Evolutionary conservation across 2,888 invertebrate genomes (phyloP), one percentile per base, ranked within the genome.

Genomic region (Nomada ferruginata): DNA sequence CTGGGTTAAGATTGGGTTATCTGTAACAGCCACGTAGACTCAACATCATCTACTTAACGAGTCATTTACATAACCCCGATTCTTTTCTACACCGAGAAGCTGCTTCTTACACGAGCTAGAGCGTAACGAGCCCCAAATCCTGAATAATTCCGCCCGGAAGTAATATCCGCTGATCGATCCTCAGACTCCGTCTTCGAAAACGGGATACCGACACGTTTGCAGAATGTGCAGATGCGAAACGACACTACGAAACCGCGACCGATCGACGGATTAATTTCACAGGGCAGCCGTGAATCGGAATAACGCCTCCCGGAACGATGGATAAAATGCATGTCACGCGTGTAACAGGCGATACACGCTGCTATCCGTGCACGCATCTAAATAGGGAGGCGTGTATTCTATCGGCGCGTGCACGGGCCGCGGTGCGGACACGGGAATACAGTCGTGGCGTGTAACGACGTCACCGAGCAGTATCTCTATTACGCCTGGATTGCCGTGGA

Each of bases 401-500:
- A 79, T 84, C 70, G 78, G 36, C 64, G 74, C 53, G 73, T 66
- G 60, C 29, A 64, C 63, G 53, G 42, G 11, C 55, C 61, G 81
- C 44, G 61, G 59, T 15, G 11, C 36, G 36, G 36, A 55, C 69
- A 72, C 61, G 70, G 71, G 63, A 66, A 69, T 70, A 64, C 74
- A 69, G 42, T 76, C 66, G 86, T 72, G 72, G 78, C 61, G 81
- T 74, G 80, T 83, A 91, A 92, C 91, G 90, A 91, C 91, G 91
- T 92, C 90, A 91, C 90, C 86, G 89, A 86, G 91, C 90, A 91
- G 92, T 93, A 93, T 93, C 93, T 93, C 93, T 89, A 91, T 93
- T 91, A 92, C 92, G 92, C 89, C 89, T 92, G 91, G 92, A 86
- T 93, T 91, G 87, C 85, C 91, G 82, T 89, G 91, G 91, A 92